Evolutionary conservation across 2,797 vertebrate genomes (phyloP).

Genomic region (Melanotaenia parkinsoni): DNA sequence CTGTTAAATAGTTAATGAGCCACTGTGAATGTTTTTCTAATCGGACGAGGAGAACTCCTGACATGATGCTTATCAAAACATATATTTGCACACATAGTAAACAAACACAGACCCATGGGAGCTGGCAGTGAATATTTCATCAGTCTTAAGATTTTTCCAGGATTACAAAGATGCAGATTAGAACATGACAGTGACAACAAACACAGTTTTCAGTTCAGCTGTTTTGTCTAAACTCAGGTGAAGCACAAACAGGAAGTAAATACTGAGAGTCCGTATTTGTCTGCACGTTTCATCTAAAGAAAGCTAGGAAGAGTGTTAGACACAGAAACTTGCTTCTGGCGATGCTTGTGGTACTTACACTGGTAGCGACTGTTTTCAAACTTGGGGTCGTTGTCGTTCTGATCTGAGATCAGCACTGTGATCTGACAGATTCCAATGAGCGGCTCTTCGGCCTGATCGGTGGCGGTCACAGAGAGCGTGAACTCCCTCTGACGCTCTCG

Average conservation of each 20-base stretch:
- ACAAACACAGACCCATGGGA: slow-evolving; percentile 68
- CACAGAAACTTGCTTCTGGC: not conserved
- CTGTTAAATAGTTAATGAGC: slow-evolving; percentile 80
- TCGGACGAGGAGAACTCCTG: slow-evolving; percentile 74
- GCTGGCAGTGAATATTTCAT: slow-evolving; percentile 54
- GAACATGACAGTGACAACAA: not conserved
- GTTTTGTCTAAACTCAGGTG: not conserved
- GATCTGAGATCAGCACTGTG: slow-evolving; percentile 84
- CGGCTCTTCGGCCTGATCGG: slow-evolving; percentile 88
- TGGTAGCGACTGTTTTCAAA: slow-evolving; percentile 93
- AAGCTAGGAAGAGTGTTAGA: not conserved
- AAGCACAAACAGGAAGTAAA: not conserved
- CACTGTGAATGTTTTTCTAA: slow-evolving; percentile 57
- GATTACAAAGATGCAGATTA: slow-evolving; percentile 40
- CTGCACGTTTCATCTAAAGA: not conserved
- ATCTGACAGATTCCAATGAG: slow-evolving; percentile 89
- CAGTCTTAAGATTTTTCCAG: slow-evolving; percentile 57
- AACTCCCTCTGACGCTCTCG: slow-evolving; percentile 88
- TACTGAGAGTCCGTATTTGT: not conserved
- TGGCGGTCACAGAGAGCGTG: slow-evolving; percentile 86
- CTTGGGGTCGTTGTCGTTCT: slow-evolving; percentile 92
- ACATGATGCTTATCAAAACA: slow-evolving; percentile 78
- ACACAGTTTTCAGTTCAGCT: slow-evolving; percentile 11
- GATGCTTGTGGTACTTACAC: slow-evolving; percentile 35
- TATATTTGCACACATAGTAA: slow-evolving; percentile 72